These are phyloP conservation scores for Oreotragus oreotragus DNA, from an alignment of 2,113 vertebrate species.

Conservation along the genomic window DNA sequence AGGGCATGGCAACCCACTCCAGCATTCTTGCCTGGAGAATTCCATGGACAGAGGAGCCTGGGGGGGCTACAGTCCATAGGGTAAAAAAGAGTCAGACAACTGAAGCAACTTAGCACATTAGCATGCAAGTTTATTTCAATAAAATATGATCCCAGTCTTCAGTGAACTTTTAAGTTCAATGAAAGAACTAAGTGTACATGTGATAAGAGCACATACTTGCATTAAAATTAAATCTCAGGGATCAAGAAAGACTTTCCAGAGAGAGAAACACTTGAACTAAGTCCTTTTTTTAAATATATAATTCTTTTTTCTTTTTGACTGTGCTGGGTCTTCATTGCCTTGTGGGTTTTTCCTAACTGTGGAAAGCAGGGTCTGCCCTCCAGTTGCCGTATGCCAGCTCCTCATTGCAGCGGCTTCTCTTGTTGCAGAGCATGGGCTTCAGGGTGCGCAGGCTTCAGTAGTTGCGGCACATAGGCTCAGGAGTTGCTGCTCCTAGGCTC, in stretches of 20 bases:
- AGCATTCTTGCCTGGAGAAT: background rate
- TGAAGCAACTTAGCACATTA: background rate
- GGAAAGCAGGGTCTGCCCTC: background rate
- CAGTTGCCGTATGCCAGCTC: background rate
- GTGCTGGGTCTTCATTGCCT: fast-evolving
- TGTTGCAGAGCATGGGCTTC: background rate
- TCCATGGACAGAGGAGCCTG: background rate
- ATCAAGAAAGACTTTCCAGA: background rate
- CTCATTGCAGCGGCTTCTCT: background rate
- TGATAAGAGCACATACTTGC: background rate
- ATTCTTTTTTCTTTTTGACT: background rate
- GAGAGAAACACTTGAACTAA: background rate
- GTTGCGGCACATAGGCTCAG: background rate
- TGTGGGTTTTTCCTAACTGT: background rate
- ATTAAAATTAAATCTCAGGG: background rate
- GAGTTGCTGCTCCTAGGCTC: background rate
- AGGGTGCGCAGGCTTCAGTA: background rate
- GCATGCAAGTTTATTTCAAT: conserved; percentile 7
- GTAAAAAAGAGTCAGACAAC: background rate
- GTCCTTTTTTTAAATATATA: background rate
- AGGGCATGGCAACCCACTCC: background rate
- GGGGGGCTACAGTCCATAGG: background rate
- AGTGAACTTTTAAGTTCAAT: background rate
- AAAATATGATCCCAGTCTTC: background rate
- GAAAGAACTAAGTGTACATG: background rate